Evolutionary conservation across 2,113 vertebrate species (phyloP).

Genomic region (Tragelaphus strepsiceros): DNA sequence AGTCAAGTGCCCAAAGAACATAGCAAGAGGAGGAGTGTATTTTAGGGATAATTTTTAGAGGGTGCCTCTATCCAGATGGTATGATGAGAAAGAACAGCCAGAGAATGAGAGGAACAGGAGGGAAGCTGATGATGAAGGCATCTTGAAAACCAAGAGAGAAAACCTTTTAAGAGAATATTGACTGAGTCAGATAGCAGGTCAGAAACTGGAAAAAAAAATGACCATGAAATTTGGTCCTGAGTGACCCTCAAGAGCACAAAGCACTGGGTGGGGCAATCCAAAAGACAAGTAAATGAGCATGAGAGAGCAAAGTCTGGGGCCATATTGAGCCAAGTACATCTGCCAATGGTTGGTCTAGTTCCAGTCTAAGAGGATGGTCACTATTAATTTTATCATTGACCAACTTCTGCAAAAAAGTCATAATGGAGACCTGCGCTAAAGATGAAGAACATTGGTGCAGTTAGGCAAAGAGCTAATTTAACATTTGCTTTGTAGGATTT

Average conservation of each 20-base stretch:
- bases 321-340: not conserved
- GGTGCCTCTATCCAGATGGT: not conserved
- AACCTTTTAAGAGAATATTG: not conserved
- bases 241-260: not conserved
- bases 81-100: not conserved
- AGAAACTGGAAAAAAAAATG: not conserved
- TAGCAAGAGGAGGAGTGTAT: not conserved
- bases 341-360: not conserved
- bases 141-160: not conserved
- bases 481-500: not conserved
- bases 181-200: not conserved
- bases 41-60: not conserved
- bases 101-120: not conserved
- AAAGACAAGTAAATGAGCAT: not conserved
- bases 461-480: not conserved
- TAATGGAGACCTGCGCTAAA: not conserved
- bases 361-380: not conserved
- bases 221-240: not conserved
- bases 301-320: not conserved
- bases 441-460: not conserved
- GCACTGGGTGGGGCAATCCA: not conserved
- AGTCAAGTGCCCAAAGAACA: not conserved
- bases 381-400: not conserved
- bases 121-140: not conserved
- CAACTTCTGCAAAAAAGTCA: not conserved